Conservation (phyloP, 1,140 invertebrate genomes). For the Lepidurus couesii region DNA sequence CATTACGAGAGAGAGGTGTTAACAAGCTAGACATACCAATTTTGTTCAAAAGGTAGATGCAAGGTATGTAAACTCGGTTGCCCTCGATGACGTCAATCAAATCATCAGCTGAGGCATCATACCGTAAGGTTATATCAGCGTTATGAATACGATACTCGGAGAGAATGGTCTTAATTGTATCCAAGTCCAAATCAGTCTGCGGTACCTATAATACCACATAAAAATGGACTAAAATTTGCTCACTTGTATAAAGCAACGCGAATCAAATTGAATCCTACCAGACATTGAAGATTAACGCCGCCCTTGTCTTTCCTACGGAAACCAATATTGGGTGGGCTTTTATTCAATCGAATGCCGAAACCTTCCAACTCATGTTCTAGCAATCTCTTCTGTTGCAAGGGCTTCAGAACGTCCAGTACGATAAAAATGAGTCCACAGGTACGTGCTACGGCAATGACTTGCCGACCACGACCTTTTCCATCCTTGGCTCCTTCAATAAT, state of each 20-base stretch:
- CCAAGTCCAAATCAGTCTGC: constrained; percentile 91
- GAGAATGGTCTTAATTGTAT: constrained; percentile 92
- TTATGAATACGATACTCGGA: constrained; percentile 98
- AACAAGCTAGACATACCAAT: constrained; percentile 60
- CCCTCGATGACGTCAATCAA: constrained; percentile 98
- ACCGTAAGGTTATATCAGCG: constrained; percentile 89
- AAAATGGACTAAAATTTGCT: constrained; percentile 3
- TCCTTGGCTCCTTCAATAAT: constrained; percentile 99
- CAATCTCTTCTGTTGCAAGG: constrained; percentile 89
- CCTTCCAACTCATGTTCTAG: constrained; percentile 98
- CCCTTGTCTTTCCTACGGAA: constrained; percentile 98
- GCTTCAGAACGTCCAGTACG: constrained; percentile 95
- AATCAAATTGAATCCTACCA: constrained; percentile 52
- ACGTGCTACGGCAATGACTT: constrained; percentile 98
- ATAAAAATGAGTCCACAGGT: constrained; percentile 98
- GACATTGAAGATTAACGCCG: constrained; percentile 81
- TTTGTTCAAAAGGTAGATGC: constrained; percentile 98
- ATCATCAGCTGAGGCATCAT: constrained; percentile 95
- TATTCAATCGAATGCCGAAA: constrained; percentile 94
- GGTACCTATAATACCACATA: constrained; percentile 53
- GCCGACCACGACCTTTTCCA: constrained; percentile 93
- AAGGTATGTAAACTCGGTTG: constrained; percentile 95
- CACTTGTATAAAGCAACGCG: constrained; percentile 10
- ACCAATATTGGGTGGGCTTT: constrained; percentile 93
- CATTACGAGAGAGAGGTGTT: constrained; percentile 23